phyloP scores from a whole-genome alignment of 2,113 vertebrate species.

The Sinocyclocheilus grahami region DNA sequence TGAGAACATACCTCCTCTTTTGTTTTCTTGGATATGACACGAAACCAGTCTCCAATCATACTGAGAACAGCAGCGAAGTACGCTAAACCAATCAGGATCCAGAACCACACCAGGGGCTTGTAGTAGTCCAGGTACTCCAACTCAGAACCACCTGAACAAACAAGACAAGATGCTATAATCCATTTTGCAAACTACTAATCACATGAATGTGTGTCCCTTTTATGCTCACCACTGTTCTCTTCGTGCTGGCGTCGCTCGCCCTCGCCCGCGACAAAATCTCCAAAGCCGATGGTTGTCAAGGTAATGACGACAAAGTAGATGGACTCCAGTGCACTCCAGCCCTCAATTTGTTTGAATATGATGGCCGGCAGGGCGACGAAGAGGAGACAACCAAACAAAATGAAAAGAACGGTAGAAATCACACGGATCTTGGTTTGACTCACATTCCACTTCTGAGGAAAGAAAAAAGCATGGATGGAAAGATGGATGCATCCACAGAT shows the following conservation, averaged over 20 bases:
- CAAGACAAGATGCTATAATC: background rate
- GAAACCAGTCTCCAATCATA: conserved; percentile 98
- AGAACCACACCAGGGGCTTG: conserved; percentile 97
- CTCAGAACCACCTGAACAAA: conserved; percentile 82
- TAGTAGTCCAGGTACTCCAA: conserved; percentile 93
- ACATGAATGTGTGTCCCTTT: background rate
- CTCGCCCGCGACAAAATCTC: conserved; percentile 96
- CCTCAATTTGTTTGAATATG: conserved; percentile 98
- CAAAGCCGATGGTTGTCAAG: conserved; percentile 96
- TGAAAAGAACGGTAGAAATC: conserved; percentile 96
- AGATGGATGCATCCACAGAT: background rate
- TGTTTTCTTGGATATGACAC: conserved; percentile 97
- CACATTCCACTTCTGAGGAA: conserved; percentile 91
- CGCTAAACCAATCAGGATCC: conserved; percentile 97
- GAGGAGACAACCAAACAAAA: conserved; percentile 94
- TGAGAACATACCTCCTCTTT: conserved; percentile 88
- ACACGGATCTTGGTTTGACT: conserved; percentile 98
- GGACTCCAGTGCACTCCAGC: conserved; percentile 93
- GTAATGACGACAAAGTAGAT: conserved; percentile 99
- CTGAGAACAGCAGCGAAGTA: conserved; percentile 98
- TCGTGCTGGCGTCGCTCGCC: conserved; percentile 43
- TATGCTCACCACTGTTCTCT: conserved; percentile 42
- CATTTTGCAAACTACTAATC: background rate
- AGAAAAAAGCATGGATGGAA: background rate
- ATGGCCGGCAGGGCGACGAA: conserved; percentile 93